Conservation (phyloP, 2,113 vertebrate genomes). For the Otis tarda region DNA sequence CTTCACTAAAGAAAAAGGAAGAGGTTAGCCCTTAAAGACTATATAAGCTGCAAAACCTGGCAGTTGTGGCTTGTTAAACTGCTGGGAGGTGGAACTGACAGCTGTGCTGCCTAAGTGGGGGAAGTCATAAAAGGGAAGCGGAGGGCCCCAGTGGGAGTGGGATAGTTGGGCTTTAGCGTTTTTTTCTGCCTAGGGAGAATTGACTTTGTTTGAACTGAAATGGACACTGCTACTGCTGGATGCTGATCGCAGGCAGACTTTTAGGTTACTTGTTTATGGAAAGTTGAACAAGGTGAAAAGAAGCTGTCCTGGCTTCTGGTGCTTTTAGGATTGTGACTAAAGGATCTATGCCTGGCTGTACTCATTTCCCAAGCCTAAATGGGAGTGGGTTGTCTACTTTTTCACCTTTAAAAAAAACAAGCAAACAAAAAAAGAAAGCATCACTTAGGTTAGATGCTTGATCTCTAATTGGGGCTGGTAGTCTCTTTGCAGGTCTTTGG, state of each 20-base stretch:
- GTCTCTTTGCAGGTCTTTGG: not conserved
- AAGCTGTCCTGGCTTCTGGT: not conserved
- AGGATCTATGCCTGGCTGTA: not conserved
- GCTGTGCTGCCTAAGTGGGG: conserved; percentile 41
- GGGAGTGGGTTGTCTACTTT: not conserved
- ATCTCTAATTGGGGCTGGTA: not conserved
- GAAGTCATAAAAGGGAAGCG: conserved; percentile 58
- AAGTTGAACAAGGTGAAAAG: not conserved
- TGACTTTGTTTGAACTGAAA: not conserved
- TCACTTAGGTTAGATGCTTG: not conserved
- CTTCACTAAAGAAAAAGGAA: conserved; percentile 36
- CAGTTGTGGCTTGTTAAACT: conserved; percentile 64
- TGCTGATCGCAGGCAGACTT: not conserved
- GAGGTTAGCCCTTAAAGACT: conserved; percentile 54
- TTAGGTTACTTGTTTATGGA: not conserved
- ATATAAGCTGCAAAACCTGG: conserved; percentile 59
- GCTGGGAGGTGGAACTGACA: conserved; percentile 57
- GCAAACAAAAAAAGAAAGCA: not conserved
- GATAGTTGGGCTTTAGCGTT: not conserved
- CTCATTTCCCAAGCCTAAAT: not conserved
- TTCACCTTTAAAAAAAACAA: not conserved
- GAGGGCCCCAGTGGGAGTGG: conserved; percentile 27
- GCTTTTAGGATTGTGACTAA: not conserved
- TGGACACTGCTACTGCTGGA: not conserved
- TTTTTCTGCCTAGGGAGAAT: not conserved